These are phyloP conservation scores for Tachuris rubrigastra DNA, from an alignment of 2,113 vertebrate species.

Conservation along the genomic window DNA sequence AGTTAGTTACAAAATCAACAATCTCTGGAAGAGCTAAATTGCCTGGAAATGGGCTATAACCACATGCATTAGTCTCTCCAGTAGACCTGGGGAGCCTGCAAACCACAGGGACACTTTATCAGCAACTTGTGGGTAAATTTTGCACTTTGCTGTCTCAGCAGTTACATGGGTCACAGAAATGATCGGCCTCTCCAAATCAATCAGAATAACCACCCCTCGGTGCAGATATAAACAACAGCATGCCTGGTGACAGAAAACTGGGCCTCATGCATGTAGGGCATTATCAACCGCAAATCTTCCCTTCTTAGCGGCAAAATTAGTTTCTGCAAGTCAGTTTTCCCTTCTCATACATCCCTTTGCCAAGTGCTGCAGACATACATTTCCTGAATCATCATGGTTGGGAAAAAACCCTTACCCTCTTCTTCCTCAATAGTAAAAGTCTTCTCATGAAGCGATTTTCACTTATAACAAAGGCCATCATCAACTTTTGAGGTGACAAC, in stretches of 20 bases:
- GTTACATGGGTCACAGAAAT: background rate
- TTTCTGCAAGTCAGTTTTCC: background rate
- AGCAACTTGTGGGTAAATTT: background rate
- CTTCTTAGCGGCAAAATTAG: background rate
- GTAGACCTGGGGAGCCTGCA: background rate
- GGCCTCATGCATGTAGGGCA: background rate
- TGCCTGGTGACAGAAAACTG: background rate
- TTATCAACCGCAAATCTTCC: background rate
- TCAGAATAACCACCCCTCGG: background rate
- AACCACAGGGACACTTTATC: background rate
- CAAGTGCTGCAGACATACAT: background rate
- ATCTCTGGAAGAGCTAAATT: background rate
- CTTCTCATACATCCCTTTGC: background rate
- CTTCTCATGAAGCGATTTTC: background rate
- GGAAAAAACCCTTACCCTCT: accelerated
- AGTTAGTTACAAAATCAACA: background rate
- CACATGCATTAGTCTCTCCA: background rate
- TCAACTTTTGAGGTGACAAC: background rate
- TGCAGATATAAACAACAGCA: background rate
- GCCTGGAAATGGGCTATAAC: background rate
- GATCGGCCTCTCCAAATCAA: background rate
- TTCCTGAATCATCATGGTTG: background rate
- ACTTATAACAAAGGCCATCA: background rate
- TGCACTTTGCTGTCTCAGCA: background rate
- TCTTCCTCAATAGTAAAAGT: background rate